Conservation (phyloP, 2,797 vertebrate species). For the Melanotaenia nigrans region DNA sequence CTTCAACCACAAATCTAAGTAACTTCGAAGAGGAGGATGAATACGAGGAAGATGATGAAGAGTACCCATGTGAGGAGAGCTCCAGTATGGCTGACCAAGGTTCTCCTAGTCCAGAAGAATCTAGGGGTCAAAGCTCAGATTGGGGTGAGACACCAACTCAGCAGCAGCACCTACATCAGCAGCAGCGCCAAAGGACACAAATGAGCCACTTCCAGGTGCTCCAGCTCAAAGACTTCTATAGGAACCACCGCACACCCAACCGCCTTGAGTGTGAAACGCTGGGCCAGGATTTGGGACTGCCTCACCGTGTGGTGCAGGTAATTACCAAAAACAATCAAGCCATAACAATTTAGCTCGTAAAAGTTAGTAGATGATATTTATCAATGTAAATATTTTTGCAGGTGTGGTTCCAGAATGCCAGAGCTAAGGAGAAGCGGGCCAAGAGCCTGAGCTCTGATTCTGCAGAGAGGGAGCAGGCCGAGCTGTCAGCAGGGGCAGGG, state of each 20-base stretch:
- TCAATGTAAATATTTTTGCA: constrained; percentile 42
- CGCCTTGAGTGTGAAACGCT: constrained; percentile 97
- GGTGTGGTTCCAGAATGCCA: constrained; percentile 99
- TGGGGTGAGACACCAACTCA: constrained; percentile 89
- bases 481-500: constrained; percentile 74
- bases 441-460: constrained; percentile 80
- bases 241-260: constrained; percentile 97
- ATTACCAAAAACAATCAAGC: background rate
- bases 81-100: constrained; percentile 93
- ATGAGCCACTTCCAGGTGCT: constrained; percentile 98
- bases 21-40: constrained; percentile 91
- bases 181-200: constrained; percentile 95
- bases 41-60: constrained; percentile 80
- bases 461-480: constrained; percentile 78
- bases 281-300: constrained; percentile 96
- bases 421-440: constrained; percentile 98
- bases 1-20: constrained; percentile 87
- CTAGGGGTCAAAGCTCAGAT: constrained; percentile 88
- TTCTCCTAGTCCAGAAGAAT: constrained; percentile 91
- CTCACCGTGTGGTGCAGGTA: constrained; percentile 98
- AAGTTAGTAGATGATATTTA: constrained; percentile 4
- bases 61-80: constrained; percentile 74
- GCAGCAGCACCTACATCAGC: constrained; percentile 75
- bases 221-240: constrained; percentile 97
- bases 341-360: background rate